Conservation (phyloP, 2,797 vertebrate genomes). For the Bryconaethiops microstoma region DNA sequence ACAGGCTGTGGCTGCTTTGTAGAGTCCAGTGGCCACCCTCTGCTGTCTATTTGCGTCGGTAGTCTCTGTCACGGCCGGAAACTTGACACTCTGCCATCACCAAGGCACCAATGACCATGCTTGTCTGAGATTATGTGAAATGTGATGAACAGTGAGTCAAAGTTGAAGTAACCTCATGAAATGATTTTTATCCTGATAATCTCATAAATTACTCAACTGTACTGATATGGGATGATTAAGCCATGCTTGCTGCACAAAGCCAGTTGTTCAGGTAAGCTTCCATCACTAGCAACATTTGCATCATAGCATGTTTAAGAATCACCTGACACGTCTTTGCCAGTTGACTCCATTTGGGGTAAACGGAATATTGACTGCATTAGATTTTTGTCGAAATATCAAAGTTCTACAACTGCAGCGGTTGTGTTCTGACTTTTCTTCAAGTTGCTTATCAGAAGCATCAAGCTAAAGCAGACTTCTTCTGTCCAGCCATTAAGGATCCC, state of each 20-base stretch:
- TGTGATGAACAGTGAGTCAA: not conserved
- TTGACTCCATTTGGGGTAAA: too few relatives aligned
- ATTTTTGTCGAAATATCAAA: too few relatives aligned
- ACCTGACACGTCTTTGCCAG: too few relatives aligned
- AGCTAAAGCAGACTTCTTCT: not conserved
- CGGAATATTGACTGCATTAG: too few relatives aligned
- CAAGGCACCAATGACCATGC: not conserved
- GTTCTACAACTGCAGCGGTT: too few relatives aligned
- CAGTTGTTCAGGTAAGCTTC: too few relatives aligned
- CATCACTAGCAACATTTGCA: not conserved
- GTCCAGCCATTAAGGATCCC: not conserved
- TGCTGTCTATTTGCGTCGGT: slow-evolving; percentile 22
- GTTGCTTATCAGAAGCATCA: not conserved
- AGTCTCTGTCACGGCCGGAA: not conserved
- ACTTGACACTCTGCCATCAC: slow-evolving; percentile 15
- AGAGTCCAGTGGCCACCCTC: slow-evolving; percentile 14
- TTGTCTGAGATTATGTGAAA: not conserved
- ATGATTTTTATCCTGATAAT: too few relatives aligned
- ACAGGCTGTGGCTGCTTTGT: not conserved
- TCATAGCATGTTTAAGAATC: too few relatives aligned
- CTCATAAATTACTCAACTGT: too few relatives aligned
- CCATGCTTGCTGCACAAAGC: too few relatives aligned
- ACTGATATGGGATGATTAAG: too few relatives aligned
- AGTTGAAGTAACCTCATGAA: not conserved
- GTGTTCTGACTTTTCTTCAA: not conserved